Evolutionary conservation across 2,113 vertebrate species (phyloP).

Genomic region (Cairina moschata): DNA sequence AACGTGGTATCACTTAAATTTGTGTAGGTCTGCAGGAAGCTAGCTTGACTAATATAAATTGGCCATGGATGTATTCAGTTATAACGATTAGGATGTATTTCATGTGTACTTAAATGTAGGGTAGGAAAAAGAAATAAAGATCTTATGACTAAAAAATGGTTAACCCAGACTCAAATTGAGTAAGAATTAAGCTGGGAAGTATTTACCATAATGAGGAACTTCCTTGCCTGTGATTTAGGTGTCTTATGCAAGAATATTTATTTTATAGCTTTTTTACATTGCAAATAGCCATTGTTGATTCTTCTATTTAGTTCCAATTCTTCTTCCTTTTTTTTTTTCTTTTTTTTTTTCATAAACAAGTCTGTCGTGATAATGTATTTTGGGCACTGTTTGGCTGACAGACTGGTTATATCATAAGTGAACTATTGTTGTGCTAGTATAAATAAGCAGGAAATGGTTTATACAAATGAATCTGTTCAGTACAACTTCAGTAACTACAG

Average conservation of each 20-base stretch:
- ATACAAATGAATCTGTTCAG: neutral
- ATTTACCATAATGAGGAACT: neutral
- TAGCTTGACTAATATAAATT: neutral
- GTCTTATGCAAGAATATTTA: neutral
- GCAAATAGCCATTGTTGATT: neutral
- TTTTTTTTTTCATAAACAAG: neutral
- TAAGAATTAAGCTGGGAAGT: neutral
- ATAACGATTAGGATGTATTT: neutral
- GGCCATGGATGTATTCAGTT: neutral
- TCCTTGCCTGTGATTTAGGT: neutral
- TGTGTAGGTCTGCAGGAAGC: neutral
- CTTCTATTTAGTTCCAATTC: neutral
- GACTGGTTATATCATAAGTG: neutral
- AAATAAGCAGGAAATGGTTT: neutral
- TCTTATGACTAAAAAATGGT: neutral
- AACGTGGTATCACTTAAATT: neutral
- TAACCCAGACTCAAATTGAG: neutral
- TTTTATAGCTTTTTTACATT: neutral
- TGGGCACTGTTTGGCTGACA: neutral
- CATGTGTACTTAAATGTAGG: neutral
- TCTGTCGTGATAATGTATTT: neutral
- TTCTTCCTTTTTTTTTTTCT: neutral
- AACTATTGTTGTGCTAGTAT: neutral
- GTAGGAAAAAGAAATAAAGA: neutral
- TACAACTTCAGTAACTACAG: neutral